Conservation (phyloP, 2,888 invertebrate species). For the Lycophotia porphyrea region DNA sequence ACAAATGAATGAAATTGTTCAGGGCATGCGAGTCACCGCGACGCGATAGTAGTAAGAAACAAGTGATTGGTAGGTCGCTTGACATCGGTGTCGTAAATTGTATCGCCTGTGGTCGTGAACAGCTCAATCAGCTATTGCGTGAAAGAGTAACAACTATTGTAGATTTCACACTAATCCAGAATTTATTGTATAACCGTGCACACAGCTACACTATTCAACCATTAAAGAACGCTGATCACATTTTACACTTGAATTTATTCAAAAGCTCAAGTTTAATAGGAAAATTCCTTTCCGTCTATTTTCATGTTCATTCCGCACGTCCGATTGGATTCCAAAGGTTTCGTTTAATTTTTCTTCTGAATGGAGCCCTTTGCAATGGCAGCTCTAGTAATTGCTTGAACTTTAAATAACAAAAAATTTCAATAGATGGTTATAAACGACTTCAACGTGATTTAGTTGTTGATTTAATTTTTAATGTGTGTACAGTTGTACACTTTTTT, state of each 20-base stretch:
- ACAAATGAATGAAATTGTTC: background rate
- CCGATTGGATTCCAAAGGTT: constrained; percentile 63
- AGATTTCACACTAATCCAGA: background rate
- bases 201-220: background rate
- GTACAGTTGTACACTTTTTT: too few species aligned
- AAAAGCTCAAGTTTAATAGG: constrained; percentile 70
- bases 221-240: constrained; percentile 17
- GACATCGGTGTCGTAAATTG: background rate
- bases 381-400: constrained; percentile 43
- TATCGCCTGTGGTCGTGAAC: background rate
- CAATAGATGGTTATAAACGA: background rate
- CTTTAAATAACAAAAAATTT: constrained; percentile 30
- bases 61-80: background rate
- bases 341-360: constrained; percentile 68
- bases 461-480: background rate
- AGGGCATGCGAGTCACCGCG: too few species aligned
- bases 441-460: constrained; percentile 3
- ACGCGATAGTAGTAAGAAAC: background rate
- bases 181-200: background rate
- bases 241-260: constrained; percentile 69
- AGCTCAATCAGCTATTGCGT: background rate
- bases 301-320: constrained; percentile 57
- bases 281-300: constrained; percentile 65
- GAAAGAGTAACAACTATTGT: background rate
- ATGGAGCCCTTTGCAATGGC: constrained; percentile 54